A percentile compares a stretch with the other conserved stretches of the same genome.
These are phyloP conservation scores for Willowsia nigromaculata DNA, from an alignment of 2,888 invertebrate species.

Conservation along the genomic window DNA sequence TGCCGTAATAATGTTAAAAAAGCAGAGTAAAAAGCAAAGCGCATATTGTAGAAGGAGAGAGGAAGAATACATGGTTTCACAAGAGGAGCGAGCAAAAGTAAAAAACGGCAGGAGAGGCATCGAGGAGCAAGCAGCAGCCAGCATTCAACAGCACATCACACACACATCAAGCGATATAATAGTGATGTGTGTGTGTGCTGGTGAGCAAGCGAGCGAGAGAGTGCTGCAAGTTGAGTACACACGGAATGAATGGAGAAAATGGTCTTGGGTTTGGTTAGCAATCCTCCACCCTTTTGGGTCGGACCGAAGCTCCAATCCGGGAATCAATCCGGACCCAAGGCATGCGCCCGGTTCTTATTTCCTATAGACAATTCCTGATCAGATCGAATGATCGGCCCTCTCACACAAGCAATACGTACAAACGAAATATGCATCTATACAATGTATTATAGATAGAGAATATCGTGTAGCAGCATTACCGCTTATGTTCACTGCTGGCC, in stretches of 20 bases:
- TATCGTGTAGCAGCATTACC: neutral
- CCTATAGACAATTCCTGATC: constrained; percentile 79
- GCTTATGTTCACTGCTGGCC: neutral
- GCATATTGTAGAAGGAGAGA: neutral
- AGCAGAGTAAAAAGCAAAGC: constrained; percentile 10
- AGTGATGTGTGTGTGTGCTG: constrained; percentile 32
- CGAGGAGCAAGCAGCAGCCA: neutral
- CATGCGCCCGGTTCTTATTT: constrained; percentile 79
- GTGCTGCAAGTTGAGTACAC: neutral
- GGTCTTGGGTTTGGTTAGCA: constrained; percentile 78
- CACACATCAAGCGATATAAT: constrained; percentile 59
- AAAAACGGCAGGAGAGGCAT: neutral
- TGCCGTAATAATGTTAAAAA: constrained; percentile 6
- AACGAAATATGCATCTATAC: neutral
- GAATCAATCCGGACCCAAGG: constrained; percentile 78
- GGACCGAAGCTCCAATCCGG: constrained; percentile 78
- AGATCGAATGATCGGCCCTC: constrained; percentile 78
- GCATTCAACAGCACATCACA: constrained; percentile 51
- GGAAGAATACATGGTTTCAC: neutral
- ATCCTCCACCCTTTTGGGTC: constrained; percentile 79
- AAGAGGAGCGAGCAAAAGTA: constrained; percentile 12
- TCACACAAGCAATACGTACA: constrained; percentile 49
- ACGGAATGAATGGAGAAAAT: constrained; percentile 63
- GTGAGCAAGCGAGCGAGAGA: constrained; percentile 29
- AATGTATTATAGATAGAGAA: neutral